Evolutionary conservation across 2,888 invertebrate genomes (phyloP), one percentile per base, ranked within the genome.

Genomic region (Drosophila rellima): DNA sequence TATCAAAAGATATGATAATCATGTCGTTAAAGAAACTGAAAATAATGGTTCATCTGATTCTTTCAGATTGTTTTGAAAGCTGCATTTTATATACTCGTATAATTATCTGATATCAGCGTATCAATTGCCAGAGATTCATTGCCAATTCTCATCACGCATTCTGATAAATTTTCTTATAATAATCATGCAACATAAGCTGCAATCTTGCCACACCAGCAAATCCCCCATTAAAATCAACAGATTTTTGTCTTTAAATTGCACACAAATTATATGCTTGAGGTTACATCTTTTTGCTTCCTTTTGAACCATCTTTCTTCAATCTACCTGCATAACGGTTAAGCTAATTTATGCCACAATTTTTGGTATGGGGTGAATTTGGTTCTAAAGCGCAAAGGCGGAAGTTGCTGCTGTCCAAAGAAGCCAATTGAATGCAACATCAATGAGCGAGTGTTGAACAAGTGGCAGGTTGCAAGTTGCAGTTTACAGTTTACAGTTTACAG

Each of bases 391-490:
- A 70, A 70, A 78, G 89, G 85, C 85, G 89, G 83, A 84, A 84
- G 88, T 89, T 80, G 72, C 60, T 57, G 64, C 76, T 59, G 75
- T 59, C 55, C 64, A 69, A 56, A 70, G 89, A 85, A 85, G 89
- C 89, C 84, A 85, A 85, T 89, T 88, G 80, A 88, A 77, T 88
- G 89, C 85, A 61, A 82, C 82, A 70, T 54, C 68, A 76, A 50
- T 45, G 54, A 57, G 42, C 20, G 54, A 69, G 47, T 54, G 51
- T 39, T 45, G 52, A 57, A 70, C 66, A 79, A 67, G 75, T 73
- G 70, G 79, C 74, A 67, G 20, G 57, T 62, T 72, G 74, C 74
- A 74, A 20, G 59, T 70, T 60, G 64, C 64, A 57, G 20, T 45
- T 56, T 59, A 50, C 51, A 45, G 37, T 42, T 57, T 56, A 57